These are phyloP conservation scores for Sceloporus undulatus DNA, from an alignment of 2,113 vertebrate species.

Conservation along the genomic window DNA sequence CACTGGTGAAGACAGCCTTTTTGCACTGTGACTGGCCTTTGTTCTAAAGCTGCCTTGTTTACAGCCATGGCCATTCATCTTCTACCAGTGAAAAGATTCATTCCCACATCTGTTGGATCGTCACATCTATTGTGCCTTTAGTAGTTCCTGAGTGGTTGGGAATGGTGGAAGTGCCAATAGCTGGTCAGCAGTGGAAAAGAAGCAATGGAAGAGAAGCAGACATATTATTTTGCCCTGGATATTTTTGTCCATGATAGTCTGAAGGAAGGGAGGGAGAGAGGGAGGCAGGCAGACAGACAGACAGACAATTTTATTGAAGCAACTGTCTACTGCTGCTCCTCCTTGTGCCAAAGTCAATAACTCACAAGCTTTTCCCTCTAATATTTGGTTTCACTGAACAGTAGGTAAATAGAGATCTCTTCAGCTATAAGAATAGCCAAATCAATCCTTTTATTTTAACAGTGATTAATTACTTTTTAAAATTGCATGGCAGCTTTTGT, in stretches of 20 bases:
- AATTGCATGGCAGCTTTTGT: slow-evolving; percentile 20
- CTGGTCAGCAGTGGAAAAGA: not conserved
- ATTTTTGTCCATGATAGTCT: not conserved
- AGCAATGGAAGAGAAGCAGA: not conserved
- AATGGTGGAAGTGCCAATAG: not conserved
- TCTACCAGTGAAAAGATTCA: no score
- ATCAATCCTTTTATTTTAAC: slow-evolving; percentile 2
- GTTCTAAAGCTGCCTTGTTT: no score
- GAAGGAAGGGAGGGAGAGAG: no score
- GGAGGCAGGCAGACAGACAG: not conserved
- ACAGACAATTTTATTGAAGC: slow-evolving; percentile 25
- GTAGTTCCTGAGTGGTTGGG: no score
- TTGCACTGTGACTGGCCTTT: no score
- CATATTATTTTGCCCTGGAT: slow-evolving; percentile 13
- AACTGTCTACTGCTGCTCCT: slow-evolving; percentile 7
- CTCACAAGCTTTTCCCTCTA: not conserved
- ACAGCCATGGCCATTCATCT: no score
- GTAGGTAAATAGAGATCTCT: not conserved
- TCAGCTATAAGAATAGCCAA: not conserved
- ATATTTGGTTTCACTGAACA: slow-evolving; percentile 12
- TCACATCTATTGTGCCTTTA: no score
- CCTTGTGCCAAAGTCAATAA: not conserved
- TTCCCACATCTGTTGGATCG: no score
- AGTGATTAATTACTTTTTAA: slow-evolving; percentile 26
- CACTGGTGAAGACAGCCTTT: no score